phyloP scores from a whole-genome alignment of 2,888 invertebrate species.

The Xylophagus ater region DNA sequence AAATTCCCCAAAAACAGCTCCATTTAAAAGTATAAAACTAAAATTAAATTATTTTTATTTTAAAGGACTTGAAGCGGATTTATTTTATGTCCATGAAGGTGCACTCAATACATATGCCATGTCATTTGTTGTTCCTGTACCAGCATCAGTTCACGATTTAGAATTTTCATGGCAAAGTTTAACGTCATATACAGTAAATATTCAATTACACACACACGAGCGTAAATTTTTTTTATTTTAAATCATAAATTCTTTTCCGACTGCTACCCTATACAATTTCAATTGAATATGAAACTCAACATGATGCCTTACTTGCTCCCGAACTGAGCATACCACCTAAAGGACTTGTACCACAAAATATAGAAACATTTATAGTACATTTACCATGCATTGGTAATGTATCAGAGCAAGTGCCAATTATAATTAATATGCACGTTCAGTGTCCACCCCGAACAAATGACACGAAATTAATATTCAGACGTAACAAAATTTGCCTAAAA shows the following conservation, averaged over 20 bases:
- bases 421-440: conserved; percentile 70
- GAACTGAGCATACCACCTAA: conserved; percentile 71
- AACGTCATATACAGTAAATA: conserved; percentile 58
- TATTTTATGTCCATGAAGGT: conserved; percentile 75
- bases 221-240: no score
- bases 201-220: no score
- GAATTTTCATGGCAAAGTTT: conserved; percentile 81
- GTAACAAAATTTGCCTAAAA: conserved; percentile 80
- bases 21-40: no score
- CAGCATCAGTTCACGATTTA: conserved; percentile 64
- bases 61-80: conserved; percentile 63
- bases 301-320: conserved; percentile 66
- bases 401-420: conserved; percentile 71
- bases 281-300: conserved; percentile 59
- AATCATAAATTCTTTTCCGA: no score
- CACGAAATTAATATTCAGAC: conserved; percentile 62
- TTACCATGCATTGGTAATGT: conserved; percentile 73
- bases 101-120: conserved; percentile 77
- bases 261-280: conserved; percentile 69
- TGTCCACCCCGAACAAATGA: conserved; percentile 60
- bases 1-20: no score
- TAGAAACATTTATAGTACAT: conserved; percentile 66
- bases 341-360: conserved; percentile 65
- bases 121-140: conserved; percentile 70
- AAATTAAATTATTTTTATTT: no score